These are phyloP conservation scores for Psittacula derbiana DNA, from an alignment of 2,797 vertebrate genomes.

Conservation along the genomic window DNA sequence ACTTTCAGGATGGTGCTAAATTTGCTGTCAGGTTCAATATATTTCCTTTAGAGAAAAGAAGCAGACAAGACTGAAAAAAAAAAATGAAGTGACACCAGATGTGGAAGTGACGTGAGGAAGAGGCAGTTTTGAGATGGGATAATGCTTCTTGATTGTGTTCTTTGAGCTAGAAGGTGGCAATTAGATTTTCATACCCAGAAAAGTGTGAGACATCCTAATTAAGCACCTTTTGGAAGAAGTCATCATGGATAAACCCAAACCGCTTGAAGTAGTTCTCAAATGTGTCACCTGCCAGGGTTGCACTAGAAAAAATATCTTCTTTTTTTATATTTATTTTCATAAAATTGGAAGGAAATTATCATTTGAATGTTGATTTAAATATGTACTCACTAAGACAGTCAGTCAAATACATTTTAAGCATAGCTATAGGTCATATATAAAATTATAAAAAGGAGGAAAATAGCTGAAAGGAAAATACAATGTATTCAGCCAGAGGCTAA, in stretches of 20 bases:
- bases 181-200: constrained; percentile 68
- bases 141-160: constrained; percentile 65
- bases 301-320: neutral
- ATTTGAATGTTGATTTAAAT: constrained; percentile 18
- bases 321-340: neutral
- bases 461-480: neutral
- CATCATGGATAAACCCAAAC: constrained; percentile 33
- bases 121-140: constrained; percentile 32
- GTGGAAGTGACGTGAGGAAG: constrained; percentile 1
- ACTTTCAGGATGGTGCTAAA: neutral
- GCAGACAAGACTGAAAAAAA: neutral
- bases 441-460: neutral
- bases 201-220: constrained; percentile 80
- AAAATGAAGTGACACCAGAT: neutral
- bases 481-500: neutral
- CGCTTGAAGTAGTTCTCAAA: constrained; percentile 47
- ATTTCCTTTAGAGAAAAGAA: neutral
- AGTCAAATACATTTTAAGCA: neutral
- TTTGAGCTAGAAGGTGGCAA: constrained; percentile 75
- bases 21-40: neutral
- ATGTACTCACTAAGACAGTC: neutral
- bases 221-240: constrained; percentile 79
- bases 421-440: neutral
- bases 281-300: constrained; percentile 37
- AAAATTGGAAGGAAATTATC: constrained; percentile 5